These are phyloP conservation scores for Caenorhabditis wallacei DNA, from an alignment of 2,888 invertebrate genomes.

Conservation along the genomic window DNA sequence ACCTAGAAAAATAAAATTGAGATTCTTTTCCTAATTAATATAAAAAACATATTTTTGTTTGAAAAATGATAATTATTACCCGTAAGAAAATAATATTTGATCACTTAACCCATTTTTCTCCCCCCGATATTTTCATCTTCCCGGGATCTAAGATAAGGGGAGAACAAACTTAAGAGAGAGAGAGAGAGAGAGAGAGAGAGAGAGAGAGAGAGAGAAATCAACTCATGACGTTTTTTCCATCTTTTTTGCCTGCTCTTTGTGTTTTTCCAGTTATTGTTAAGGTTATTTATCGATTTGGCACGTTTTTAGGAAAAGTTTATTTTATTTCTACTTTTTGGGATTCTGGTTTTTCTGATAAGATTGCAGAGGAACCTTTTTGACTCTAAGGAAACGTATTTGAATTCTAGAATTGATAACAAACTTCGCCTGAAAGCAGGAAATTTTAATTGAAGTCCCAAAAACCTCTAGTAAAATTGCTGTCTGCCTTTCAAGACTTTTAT, in stretches of 20 bases:
- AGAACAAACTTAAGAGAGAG: slow-evolving; percentile 4
- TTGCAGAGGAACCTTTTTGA: too few relatives aligned
- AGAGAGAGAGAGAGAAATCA: background rate
- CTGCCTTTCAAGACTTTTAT: too few relatives aligned
- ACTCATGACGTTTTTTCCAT: slow-evolving; percentile 6
- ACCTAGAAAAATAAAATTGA: too few relatives aligned
- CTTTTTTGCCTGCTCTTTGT: background rate
- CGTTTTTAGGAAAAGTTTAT: background rate
- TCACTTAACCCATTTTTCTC: background rate
- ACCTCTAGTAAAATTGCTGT: too few relatives aligned
- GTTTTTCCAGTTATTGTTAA: slow-evolving; percentile 14
- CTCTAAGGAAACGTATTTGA: too few relatives aligned
- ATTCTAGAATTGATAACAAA: too few relatives aligned
- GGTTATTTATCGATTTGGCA: background rate
- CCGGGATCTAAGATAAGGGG: background rate
- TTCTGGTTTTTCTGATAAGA: background rate
- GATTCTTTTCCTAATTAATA: too few relatives aligned
- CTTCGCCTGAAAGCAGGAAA: too few relatives aligned
- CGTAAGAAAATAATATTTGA: background rate
- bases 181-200: background rate
- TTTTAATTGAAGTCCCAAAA: too few relatives aligned
- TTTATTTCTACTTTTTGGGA: background rate
- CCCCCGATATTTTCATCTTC: background rate
- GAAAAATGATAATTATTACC: too few relatives aligned
- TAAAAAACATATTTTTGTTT: too few relatives aligned